These are phyloP conservation scores for Peromyscus attwateri DNA, from an alignment of 2,797 vertebrate species.

Conservation along the genomic window DNA sequence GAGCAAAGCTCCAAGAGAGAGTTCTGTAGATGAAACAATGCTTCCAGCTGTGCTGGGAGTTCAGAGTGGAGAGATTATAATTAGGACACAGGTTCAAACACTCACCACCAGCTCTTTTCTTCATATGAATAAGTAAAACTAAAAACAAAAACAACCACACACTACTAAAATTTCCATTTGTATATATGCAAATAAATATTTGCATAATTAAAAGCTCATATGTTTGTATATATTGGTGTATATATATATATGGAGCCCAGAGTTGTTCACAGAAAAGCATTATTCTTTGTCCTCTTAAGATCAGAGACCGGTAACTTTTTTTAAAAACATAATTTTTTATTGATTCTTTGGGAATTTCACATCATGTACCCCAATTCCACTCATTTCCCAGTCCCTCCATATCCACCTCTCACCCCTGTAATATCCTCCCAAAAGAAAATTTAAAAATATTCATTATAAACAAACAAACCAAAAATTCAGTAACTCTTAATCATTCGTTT, in stretches of 20 bases:
- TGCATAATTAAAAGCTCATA: not conserved
- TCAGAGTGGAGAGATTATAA: conserved; percentile 48
- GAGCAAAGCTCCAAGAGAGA: conserved; percentile 62
- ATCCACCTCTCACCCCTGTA: not conserved
- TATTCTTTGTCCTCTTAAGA: not conserved
- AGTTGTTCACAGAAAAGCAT: not conserved
- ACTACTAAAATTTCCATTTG: not conserved
- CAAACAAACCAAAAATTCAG: not conserved
- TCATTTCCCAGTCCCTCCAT: not conserved
- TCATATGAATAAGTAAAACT: conserved; percentile 8
- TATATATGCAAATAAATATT: not conserved
- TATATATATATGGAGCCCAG: not conserved
- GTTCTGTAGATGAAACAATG: conserved; percentile 20
- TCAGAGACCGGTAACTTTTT: not conserved
- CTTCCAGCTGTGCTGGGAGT: conserved; percentile 43
- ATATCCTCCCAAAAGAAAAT: not conserved
- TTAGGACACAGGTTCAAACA: conserved; percentile 3
- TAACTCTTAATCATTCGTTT: not conserved
- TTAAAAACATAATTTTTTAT: not conserved
- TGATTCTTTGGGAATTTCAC: not conserved
- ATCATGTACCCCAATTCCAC: not conserved
- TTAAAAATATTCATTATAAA: not conserved
- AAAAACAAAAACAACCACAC: not conserved
- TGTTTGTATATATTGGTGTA: not conserved
- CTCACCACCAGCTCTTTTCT: not conserved